These are phyloP conservation scores for Drosophila serrata DNA, from an alignment of 1,140 invertebrate species.

Conservation along the genomic window DNA sequence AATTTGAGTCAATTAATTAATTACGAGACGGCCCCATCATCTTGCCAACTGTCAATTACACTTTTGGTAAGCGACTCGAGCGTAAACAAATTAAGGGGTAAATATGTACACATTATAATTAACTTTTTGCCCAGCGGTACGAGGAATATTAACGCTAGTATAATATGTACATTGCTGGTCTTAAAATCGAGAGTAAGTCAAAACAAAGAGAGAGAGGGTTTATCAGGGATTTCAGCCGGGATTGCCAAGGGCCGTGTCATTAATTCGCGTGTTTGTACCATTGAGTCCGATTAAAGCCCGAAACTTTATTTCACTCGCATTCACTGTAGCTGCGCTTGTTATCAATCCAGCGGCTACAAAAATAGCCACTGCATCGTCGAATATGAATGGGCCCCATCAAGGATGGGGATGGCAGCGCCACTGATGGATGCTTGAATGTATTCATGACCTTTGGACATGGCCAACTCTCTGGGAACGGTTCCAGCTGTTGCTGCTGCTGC, in stretches of 20 bases:
- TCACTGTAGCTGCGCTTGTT: neutral
- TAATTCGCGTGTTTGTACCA: neutral
- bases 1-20: constrained; percentile 25
- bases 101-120: constrained; percentile 37
- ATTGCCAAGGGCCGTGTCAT: neutral
- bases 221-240: neutral
- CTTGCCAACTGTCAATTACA: constrained; percentile 22
- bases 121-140: neutral
- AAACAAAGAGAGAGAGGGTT: neutral
- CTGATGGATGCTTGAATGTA: constrained; percentile 14
- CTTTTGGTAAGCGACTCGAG: constrained; percentile 14
- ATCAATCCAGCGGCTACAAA: constrained; percentile 2
- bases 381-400: constrained; percentile 6
- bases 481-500: constrained; percentile 25
- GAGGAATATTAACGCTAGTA: neutral
- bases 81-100: constrained; percentile 21
- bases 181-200: constrained; percentile 6
- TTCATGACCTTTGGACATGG: constrained; percentile 14
- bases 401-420: neutral
- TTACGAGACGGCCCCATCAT: constrained; percentile 1
- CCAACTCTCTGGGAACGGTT: constrained; percentile 11
- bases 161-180: too few relatives aligned
- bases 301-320: neutral
- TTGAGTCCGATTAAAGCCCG: neutral
- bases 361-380: neutral